A percentile compares a stretch with the other conserved stretches of the same genome.
Conservation (phyloP, 1,140 invertebrate genomes). For the Belonocnema kinseyi region DNA sequence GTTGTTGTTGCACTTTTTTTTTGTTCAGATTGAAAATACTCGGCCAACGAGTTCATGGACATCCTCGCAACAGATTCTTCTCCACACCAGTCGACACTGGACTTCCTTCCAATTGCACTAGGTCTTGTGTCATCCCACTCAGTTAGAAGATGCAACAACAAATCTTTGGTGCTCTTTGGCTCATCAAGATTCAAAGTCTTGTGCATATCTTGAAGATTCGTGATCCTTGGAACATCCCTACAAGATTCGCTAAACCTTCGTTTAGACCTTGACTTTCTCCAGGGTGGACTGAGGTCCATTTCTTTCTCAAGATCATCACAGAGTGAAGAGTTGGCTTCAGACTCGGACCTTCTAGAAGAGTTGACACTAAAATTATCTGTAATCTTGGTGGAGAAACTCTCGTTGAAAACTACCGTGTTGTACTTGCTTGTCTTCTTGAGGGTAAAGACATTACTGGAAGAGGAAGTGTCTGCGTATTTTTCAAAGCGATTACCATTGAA, state of each 20-base stretch:
- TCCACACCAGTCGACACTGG: constrained; percentile 70
- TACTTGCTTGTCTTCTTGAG: constrained; percentile 47
- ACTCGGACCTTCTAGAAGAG: background rate
- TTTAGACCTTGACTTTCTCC: constrained; percentile 65
- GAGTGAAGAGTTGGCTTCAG: no score
- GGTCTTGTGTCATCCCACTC: constrained; percentile 80
- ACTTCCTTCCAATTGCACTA: constrained; percentile 62
- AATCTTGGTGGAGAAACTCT: constrained; percentile 2
- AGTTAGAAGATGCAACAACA: constrained; percentile 82
- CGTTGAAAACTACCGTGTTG: constrained; percentile 19
- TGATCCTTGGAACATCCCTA: constrained; percentile 70
- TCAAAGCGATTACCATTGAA: constrained; percentile 68
- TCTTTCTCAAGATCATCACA: constrained; percentile 42
- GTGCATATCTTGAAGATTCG: constrained; percentile 66
- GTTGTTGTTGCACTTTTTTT: constrained; percentile 54
- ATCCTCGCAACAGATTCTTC: constrained; percentile 68
- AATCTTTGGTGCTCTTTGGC: constrained; percentile 80
- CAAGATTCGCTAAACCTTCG: constrained; percentile 70
- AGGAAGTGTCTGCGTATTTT: constrained; percentile 62
- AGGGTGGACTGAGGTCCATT: constrained; percentile 69
- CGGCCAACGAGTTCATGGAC: constrained; percentile 72
- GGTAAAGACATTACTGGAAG: constrained; percentile 37
- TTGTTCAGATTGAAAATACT: constrained; percentile 72
- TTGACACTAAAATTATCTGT: background rate
- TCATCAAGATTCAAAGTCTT: constrained; percentile 70